Conservation (phyloP, 2,888 invertebrate species). For the Folsomia candida region DNA sequence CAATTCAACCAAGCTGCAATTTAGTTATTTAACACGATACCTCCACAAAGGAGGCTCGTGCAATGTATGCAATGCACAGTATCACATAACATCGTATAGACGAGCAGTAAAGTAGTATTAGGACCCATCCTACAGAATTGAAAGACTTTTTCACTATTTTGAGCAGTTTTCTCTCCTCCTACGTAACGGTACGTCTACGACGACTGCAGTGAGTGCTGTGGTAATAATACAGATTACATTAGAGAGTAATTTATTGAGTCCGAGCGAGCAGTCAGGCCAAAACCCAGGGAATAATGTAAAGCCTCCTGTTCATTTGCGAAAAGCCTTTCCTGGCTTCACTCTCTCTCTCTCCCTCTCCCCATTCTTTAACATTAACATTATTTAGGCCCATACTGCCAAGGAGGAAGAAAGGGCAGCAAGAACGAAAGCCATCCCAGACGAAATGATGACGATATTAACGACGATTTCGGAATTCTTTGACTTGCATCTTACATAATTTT, state of each 20-base stretch:
- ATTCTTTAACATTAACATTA: constrained; percentile 2
- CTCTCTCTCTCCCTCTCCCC: constrained; percentile 2
- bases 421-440: not conserved
- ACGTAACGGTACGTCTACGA: not conserved
- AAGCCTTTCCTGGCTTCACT: constrained; percentile 33
- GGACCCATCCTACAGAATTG: not conserved
- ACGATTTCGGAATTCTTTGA: not conserved
- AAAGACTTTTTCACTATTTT: not conserved
- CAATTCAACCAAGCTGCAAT: not conserved
- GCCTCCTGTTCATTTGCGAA: constrained; percentile 50
- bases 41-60: not conserved
- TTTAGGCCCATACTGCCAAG: not conserved
- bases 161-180: not conserved
- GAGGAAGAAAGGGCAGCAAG: not conserved
- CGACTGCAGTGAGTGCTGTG: not conserved
- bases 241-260: constrained; percentile 51
- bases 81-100: too few species aligned
- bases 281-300: not conserved
- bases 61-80: too few species aligned
- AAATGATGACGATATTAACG: not conserved
- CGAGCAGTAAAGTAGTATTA: not conserved
- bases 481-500: too few species aligned
- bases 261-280: constrained; percentile 20
- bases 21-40: not conserved
- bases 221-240: constrained; percentile 51